Evolutionary conservation across 2,888 invertebrate species (phyloP), one percentile per base, ranked within the genome.

Genomic region (Monopis laevigella): DNA sequence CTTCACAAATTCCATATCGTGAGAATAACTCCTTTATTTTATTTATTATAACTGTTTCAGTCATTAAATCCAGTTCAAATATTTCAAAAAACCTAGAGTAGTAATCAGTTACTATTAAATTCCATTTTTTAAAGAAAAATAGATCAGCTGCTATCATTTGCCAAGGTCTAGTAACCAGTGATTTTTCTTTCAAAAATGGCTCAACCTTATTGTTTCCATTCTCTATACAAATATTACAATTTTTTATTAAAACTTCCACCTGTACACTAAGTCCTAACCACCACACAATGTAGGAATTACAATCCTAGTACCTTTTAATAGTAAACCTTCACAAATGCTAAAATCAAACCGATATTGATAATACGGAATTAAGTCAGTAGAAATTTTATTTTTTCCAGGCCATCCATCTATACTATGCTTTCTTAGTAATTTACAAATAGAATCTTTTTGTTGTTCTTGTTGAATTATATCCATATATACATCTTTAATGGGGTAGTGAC

Each of bases 11-110:
- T 2, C 42, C 42, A 28, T 42, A 38, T n/a, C 42, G 29, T 11
- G 42, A 39, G 27, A 43, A 43, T 12, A 43, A 30, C 24, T 43
- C 39, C 21, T 43, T 43, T n/a, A 39, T 30, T 30, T 30, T 30
- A 14, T 13, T 30, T 12, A 30, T 30, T 2, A 30, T 30, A 14
- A 3, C 7, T 11, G 5, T 21, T 38, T 38, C 38, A 38, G 21
- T 38, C 21, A 38, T 19, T 2, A n/a, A 5, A 3, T 32, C 18
- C 18, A 42, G 26, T 36, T 14, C 27, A 28, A 42, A 42, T 8
- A 42, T 42, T 42, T 42, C 42, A 18, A 42, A 42, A 18, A 42
- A 42, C 18, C 36, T 27, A 12, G 42, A 42, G 18, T 36, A 42
- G 17, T 42, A 42, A 18, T 42, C 42, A 2, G 42, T 42, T 10